A percentile compares a stretch with the other conserved stretches of the same genome.
Evolutionary conservation across 2,888 invertebrate genomes (phyloP).

Genomic region (Campaea margaritaria): DNA sequence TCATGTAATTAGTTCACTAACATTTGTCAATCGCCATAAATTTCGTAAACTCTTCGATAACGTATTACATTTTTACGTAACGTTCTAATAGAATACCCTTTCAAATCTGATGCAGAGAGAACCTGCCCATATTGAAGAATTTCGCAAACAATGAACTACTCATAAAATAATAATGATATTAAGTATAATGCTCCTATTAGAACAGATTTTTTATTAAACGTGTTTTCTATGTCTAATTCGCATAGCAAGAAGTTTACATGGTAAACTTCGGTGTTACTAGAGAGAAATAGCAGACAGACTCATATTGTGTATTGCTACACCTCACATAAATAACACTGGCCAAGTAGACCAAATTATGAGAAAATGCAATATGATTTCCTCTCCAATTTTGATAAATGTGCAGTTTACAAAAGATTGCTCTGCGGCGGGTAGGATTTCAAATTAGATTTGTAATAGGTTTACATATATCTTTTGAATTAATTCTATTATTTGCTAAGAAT

Average conservation of each 20-base stretch:
- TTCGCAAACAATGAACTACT: neutral
- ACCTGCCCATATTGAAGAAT: neutral
- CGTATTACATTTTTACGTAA: slow-evolving; percentile 11
- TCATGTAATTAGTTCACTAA: slow-evolving; percentile 1
- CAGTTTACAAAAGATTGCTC: neutral
- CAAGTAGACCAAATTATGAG: slow-evolving; percentile 1
- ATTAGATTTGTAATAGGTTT: no score
- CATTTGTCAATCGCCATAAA: slow-evolving; percentile 13
- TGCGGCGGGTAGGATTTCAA: no score
- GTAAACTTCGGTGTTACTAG: no score
- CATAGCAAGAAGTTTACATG: no score
- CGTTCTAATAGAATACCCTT: slow-evolving; percentile 3
- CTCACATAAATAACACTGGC: no score
- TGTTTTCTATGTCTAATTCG: no score
- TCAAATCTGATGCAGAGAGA: slow-evolving; percentile 4
- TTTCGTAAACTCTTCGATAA: slow-evolving; percentile 19
- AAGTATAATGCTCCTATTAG: no score
- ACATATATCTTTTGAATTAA: no score
- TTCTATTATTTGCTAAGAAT: no score
- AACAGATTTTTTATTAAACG: no score
- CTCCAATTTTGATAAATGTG: slow-evolving; percentile 13
- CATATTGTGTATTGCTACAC: no score
- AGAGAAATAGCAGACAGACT: no score
- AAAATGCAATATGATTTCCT: slow-evolving; percentile 19
- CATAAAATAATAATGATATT: neutral